Percentiles rank a stretch among this genome's conserved stretches.
Conservation (phyloP, 2,113 vertebrate genomes). For the Zosterops borbonicus region DNA sequence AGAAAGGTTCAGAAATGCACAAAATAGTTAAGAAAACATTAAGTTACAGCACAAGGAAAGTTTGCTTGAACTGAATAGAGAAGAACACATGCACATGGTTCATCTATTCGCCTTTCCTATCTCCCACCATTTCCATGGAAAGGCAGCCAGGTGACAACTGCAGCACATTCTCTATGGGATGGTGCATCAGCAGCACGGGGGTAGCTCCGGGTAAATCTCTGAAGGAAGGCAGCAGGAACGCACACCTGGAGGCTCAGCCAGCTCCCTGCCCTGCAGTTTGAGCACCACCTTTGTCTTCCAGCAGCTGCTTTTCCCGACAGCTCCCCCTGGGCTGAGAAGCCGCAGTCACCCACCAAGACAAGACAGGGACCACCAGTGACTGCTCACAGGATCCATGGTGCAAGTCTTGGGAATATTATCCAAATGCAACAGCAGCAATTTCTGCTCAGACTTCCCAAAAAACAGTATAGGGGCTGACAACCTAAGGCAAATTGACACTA, state of each 20-base stretch:
- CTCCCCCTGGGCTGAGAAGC: neutral
- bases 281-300: neutral
- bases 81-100: rapidly evolving
- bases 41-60: neutral
- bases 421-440: neutral
- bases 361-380: neutral
- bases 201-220: neutral
- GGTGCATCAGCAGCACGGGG: neutral
- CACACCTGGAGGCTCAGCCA: neutral
- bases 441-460: neutral
- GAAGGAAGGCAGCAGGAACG: neutral
- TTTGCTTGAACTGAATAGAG: neutral
- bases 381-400: neutral
- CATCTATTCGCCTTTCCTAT: neutral
- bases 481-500: neutral
- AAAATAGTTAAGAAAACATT: neutral
- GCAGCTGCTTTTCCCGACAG: neutral
- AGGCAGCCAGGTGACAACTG: neutral
- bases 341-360: neutral
- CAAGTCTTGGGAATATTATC: neutral
- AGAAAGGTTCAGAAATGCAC: neutral
- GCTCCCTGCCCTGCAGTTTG: neutral
- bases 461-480: neutral
- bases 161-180: neutral
- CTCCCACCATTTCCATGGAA: neutral